A percentile compares a stretch with the other conserved stretches of the same genome.
Conservation (phyloP, 2,888 invertebrate species). For the Bruchidius siliquastri region DNA sequence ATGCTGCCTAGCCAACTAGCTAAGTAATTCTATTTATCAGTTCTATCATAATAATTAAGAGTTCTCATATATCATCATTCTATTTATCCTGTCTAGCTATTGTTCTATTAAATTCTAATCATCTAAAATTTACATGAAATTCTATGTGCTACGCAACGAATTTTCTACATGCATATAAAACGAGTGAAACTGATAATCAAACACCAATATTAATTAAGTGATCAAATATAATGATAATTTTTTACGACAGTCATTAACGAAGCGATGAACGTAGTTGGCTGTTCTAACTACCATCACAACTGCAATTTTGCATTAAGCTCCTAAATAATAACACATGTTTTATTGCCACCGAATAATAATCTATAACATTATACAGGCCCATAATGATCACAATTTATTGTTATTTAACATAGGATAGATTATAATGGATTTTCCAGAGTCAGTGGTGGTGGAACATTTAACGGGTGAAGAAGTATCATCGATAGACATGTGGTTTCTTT, state of each 20-base stretch:
- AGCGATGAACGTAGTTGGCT: background rate
- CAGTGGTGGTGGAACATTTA: background rate
- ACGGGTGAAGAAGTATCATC: background rate
- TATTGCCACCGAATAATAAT: background rate
- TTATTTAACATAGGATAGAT: background rate
- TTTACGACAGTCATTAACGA: background rate
- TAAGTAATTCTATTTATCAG: too few species aligned
- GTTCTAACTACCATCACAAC: background rate
- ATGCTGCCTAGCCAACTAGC: too few species aligned
- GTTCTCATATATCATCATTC: too few species aligned
- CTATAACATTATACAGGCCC: background rate
- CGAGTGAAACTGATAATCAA: background rate
- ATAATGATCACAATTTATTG: background rate
- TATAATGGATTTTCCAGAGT: background rate
- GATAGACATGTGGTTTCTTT: too few species aligned
- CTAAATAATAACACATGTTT: background rate
- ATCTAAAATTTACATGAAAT: too few species aligned
- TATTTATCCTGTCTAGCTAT: too few species aligned
- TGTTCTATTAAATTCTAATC: too few species aligned
- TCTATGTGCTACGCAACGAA: background rate
- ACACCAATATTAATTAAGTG: background rate
- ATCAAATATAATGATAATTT: background rate
- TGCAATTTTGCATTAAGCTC: background rate
- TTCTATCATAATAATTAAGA: too few species aligned
- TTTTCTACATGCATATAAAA: background rate